Evolutionary conservation across 2,113 vertebrate species (phyloP), one percentile per base, ranked within the genome.

Genomic region (Ptilonorhynchus violaceus): DNA sequence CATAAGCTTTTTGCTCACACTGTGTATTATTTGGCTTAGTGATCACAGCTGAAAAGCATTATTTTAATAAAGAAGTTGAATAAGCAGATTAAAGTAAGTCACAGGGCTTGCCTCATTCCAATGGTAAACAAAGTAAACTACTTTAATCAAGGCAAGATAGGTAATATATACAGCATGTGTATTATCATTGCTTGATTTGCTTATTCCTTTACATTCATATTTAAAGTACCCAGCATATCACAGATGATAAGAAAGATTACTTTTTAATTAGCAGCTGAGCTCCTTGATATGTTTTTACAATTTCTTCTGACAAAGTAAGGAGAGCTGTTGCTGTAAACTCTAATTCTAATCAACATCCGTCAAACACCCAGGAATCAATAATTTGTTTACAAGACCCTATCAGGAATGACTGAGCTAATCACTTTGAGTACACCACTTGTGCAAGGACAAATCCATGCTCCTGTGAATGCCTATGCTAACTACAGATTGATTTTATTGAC

Each of bases 21-120:
- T 68, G 46, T 83, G 89, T 93, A 90, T 93, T 96, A 85, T 77
- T 93, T 96, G 88, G 89, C 85, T 97, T 93, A 96, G 90, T 73
- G 72, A 94, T 94, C 88, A 81, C 79, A 93, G 52, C 92, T 88
- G 90, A 96, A 93, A 96, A 94, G 93, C 93, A 72, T 74, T 63
- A 77, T 96, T 95, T 96, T 96, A 95, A 89, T 96, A 81, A 95
- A 85, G 92, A 44, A 58, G 60, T 70, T 88, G 88, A 85, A 80
- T 96, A 96, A 97, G 96, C 50, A 93, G 92, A 96, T 97, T 96
- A 96, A 83, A 92, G 50, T 42, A 69, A 82, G 68, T 94, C 83
- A 53, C 85, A 85, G 42, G 46, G 30, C 17, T 76, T 92, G 73
- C 49, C 68, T 95, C 60, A 75, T 96, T 96, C 79, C 64, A 63